These are phyloP conservation scores for Psix sp. DNA, from an alignment of 1,140 invertebrate species.

Conservation along the genomic window DNA sequence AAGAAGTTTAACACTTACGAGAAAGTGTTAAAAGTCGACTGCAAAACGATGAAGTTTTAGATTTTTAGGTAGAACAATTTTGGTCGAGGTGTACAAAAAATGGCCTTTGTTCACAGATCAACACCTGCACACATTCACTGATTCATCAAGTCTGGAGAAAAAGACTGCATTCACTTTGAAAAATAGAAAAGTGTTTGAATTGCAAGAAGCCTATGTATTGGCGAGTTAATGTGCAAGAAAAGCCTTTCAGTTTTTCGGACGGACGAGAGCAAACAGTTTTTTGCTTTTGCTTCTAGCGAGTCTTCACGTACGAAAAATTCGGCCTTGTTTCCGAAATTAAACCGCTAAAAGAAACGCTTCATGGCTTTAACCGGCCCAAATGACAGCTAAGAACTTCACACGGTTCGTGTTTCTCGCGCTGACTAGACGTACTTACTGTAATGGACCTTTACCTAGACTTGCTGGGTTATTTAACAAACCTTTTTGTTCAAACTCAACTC, in stretches of 20 bases:
- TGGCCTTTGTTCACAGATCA: too few relatives aligned
- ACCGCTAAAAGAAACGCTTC: conserved; percentile 58
- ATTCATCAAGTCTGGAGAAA: conserved; percentile 18
- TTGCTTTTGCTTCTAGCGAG: conserved; percentile 33
- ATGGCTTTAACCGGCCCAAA: conserved; percentile 58
- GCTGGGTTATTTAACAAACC: conserved; percentile 43
- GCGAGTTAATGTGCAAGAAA: conserved; percentile 66
- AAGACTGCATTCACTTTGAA: conserved; percentile 11
- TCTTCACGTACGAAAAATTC: conserved; percentile 60
- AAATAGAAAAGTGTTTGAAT: conserved; percentile 25
- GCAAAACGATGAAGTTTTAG: too few relatives aligned
- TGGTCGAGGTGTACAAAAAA: too few relatives aligned
- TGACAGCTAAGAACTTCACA: conserved; percentile 50
- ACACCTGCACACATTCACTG: too few relatives aligned
- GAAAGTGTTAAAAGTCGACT: too few relatives aligned
- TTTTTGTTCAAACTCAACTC: conserved; percentile 25
- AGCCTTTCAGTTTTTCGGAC: conserved; percentile 70
- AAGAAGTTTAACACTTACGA: too few relatives aligned
- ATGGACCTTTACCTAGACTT: conserved; percentile 41
- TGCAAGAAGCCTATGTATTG: conserved; percentile 47
- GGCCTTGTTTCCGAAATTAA: conserved; percentile 68
- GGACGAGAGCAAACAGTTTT: conserved; percentile 66
- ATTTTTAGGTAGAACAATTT: too few relatives aligned
- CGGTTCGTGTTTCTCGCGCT: conserved; percentile 22
- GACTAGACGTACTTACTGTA: conserved; percentile 40